Percentiles rank a stretch among this genome's conserved stretches.
Conservation (phyloP, 2,113 vertebrate genomes). For the Polypterus senegalus region DNA sequence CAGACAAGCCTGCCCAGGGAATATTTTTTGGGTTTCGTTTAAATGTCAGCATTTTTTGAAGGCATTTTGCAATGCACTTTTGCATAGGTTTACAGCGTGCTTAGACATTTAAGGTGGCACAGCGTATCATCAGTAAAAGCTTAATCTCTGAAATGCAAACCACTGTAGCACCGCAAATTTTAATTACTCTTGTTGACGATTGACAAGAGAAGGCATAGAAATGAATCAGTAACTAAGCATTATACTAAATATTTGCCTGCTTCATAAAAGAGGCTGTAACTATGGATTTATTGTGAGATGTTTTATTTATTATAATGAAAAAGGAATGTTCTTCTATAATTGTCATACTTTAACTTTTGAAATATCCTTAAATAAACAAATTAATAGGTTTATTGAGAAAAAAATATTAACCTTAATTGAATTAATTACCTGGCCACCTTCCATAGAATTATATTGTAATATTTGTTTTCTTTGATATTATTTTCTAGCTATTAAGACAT, state of each 20-base stretch:
- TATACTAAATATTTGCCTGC: constrained; percentile 54
- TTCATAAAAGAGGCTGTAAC: constrained; percentile 32
- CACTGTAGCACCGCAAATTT: constrained; percentile 39
- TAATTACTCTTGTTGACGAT: constrained; percentile 44
- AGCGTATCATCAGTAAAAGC: constrained; percentile 28
- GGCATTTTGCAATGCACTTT: constrained; percentile 18
- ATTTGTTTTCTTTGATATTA: no score
- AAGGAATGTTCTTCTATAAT: no score
- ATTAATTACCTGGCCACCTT: no score
- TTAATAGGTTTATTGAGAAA: no score
- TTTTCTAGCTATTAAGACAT: no score
- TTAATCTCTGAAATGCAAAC: constrained; percentile 39
- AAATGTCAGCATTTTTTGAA: constrained; percentile 40
- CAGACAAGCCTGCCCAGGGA: constrained; percentile 47
- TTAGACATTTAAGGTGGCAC: constrained; percentile 47
- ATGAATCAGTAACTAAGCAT: constrained; percentile 48
- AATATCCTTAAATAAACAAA: no score
- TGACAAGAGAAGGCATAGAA: constrained; percentile 38
- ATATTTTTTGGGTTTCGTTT: constrained; percentile 28
- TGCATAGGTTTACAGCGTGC: constrained; percentile 39
- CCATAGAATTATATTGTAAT: no score
- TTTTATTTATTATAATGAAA: no score
- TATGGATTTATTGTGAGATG: constrained; percentile 24
- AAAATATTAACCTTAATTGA: no score
- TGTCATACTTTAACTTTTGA: no score